These are phyloP conservation scores for Drosophila triauraria DNA, from an alignment of 1,140 invertebrate species.

Conservation along the genomic window DNA sequence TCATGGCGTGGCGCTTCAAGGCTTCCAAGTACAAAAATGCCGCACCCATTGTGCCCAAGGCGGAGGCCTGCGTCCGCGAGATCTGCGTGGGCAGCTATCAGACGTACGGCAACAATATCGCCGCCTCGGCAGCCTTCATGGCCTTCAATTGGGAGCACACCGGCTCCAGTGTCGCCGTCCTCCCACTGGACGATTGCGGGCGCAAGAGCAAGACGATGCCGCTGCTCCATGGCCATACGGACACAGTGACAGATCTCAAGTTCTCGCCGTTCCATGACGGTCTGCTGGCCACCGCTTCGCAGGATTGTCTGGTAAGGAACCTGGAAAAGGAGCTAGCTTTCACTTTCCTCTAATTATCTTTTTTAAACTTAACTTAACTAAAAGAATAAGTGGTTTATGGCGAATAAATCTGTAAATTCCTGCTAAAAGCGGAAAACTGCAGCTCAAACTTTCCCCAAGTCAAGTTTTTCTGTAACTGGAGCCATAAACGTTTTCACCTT, in stretches of 20 bases:
- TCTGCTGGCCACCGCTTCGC: conserved; percentile 94
- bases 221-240: conserved; percentile 92
- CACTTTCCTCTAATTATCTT: neutral
- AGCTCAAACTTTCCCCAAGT: conserved; percentile 8
- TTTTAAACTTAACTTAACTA: neutral
- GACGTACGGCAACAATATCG: conserved; percentile 97
- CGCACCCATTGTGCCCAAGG: conserved; percentile 95
- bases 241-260: conserved; percentile 97
- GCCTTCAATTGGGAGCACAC: conserved; percentile 96
- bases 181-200: conserved; percentile 94
- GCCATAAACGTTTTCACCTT: neutral
- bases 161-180: conserved; percentile 94
- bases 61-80: conserved; percentile 95
- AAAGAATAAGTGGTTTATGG: neutral
- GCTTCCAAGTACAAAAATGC: conserved; percentile 99
- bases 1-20: conserved; percentile 97
- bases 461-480: conserved; percentile 2
- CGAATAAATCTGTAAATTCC: neutral
- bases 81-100: conserved; percentile 95
- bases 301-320: conserved; percentile 90
- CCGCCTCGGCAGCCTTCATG: conserved; percentile 96
- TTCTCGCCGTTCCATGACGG: conserved; percentile 98
- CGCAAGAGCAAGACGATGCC: conserved; percentile 94
- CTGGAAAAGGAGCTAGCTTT: neutral
- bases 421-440: neutral